Base-by-base conservation (phyloP, 2,888 invertebrate genomes). In the Dicyrtomina minuta region DNA sequence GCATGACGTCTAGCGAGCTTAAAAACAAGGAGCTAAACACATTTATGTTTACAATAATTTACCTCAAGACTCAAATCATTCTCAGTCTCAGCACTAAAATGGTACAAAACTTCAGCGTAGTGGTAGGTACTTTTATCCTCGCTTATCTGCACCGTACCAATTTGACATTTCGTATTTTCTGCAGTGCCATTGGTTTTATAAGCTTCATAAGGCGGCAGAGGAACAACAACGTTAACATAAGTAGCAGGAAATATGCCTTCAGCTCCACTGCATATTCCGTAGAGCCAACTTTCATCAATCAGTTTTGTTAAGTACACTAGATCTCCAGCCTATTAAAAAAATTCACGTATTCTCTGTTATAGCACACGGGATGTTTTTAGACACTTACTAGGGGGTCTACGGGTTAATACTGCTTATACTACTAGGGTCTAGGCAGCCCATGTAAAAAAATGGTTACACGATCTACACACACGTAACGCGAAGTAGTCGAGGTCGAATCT, bases 241-340 rank as follows among this genome's bases (percentile, higher is more conserved):
- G 76, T 79, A 13, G 77, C 72, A 6, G 83, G 83, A 72, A 83
- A 83, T 70, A 83, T 81, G 12, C 83, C 83, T 60, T 80, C 80
- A 24, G 73, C 71, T 15, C 79, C 79, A 3, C 80, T 81, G 41
- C 79, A 76, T 26, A 77, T 79, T 2, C 83, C 83, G 43, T 79
- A 74, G 20, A 82, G 70, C 83, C 83, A 83, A 5, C 80, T 80
- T 12, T 79, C 80, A 74, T 82, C 81, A n/a, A 82, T 73, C 49
- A 78, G 74, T 59, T 78, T 77, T 22, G 80, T 72, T 69, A 83
- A 76, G 44, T 81, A 77, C 4, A 83, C 80, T 20, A 80, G 78
- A 49, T 83, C 82, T 49, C 81, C 82, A 43, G 78, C 78, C 82
- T 83, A 75, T 1, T 72, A n/a, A n/a, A n/a, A n/a, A n/a, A n/a